A percentile compares a stretch with the other conserved stretches of the same genome.
Evolutionary conservation across 2,113 vertebrate genomes (phyloP).

Genomic region (Phrynosoma blainvillii): DNA sequence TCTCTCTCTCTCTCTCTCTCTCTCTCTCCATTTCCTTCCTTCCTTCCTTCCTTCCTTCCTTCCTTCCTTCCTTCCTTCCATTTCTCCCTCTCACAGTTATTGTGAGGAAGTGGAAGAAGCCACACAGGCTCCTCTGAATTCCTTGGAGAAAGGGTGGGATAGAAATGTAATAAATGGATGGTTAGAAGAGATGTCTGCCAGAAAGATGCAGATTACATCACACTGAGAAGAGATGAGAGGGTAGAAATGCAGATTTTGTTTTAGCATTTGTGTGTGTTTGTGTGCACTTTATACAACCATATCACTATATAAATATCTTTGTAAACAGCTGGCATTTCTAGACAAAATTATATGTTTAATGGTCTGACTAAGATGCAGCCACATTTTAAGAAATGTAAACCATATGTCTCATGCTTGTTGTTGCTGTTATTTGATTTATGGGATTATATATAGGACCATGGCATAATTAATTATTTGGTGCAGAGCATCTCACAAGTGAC

Average conservation of each 20-base stretch:
- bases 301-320: neutral
- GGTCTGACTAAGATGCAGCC: constrained; percentile 18
- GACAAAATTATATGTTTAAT: neutral
- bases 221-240: neutral
- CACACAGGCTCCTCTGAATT: too few relatives aligned
- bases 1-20: too few relatives aligned
- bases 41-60: too few relatives aligned
- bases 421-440: constrained; percentile 20
- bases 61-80: too few relatives aligned
- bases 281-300: constrained; percentile 6
- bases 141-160: neutral
- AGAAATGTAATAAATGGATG: neutral
- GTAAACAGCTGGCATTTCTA: constrained; percentile 2
- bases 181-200: neutral
- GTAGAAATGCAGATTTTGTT: neutral
- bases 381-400: constrained; percentile 16
- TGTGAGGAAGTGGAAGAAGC: neutral
- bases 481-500: constrained; percentile 50
- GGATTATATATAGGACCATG: constrained; percentile 42
- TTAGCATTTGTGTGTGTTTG: constrained; percentile 16
- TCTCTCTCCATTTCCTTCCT: too few relatives aligned
- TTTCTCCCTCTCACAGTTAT: too few relatives aligned
- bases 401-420: neutral
- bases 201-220: neutral
- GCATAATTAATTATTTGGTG: constrained; percentile 57